Conservation (phyloP, 2,888 invertebrate species). For the Heliconius erato region DNA sequence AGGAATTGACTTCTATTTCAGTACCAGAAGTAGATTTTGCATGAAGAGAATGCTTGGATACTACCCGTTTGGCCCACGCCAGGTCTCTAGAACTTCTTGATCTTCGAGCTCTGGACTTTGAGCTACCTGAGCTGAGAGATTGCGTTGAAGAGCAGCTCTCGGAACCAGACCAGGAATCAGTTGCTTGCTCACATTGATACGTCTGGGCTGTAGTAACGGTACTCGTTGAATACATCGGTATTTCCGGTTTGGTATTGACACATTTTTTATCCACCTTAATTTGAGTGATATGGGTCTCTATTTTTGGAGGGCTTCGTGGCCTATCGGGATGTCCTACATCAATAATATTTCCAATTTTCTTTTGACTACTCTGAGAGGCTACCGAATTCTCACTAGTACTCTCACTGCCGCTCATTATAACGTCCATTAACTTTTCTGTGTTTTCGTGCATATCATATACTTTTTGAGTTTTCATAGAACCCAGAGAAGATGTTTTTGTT, state of each 20-base stretch:
- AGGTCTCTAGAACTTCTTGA: slow-evolving; percentile 66
- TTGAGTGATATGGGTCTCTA: slow-evolving; percentile 73
- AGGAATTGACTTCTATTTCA: slow-evolving; percentile 66
- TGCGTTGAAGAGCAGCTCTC: slow-evolving; percentile 61
- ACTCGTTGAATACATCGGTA: slow-evolving; percentile 64
- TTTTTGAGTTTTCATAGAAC: slow-evolving; percentile 65
- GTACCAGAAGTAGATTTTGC: slow-evolving; percentile 61
- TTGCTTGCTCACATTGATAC: slow-evolving; percentile 57
- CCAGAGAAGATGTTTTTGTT: slow-evolving; percentile 62
- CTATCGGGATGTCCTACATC: slow-evolving; percentile 50
- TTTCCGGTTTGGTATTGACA: slow-evolving; percentile 45
- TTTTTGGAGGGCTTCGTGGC: slow-evolving; percentile 69
- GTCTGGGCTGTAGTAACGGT: slow-evolving; percentile 64
- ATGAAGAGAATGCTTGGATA: slow-evolving; percentile 60
- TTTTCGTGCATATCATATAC: slow-evolving; percentile 78
- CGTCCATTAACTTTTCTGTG: slow-evolving; percentile 71
- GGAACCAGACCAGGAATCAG: slow-evolving; percentile 66
- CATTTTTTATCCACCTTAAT: slow-evolving; percentile 61
- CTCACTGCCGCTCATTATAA: slow-evolving; percentile 69
- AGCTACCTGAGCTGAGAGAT: slow-evolving; percentile 63
- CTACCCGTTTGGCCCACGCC: slow-evolving; percentile 71
- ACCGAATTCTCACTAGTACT: slow-evolving; percentile 46
- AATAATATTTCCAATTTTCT: slow-evolving; percentile 42
- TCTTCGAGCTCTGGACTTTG: slow-evolving; percentile 62
- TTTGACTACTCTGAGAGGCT: slow-evolving; percentile 50